Evolutionary conservation across 1,140 invertebrate genomes (phyloP).

Genomic region (Ptiloglossa arizonensis): DNA sequence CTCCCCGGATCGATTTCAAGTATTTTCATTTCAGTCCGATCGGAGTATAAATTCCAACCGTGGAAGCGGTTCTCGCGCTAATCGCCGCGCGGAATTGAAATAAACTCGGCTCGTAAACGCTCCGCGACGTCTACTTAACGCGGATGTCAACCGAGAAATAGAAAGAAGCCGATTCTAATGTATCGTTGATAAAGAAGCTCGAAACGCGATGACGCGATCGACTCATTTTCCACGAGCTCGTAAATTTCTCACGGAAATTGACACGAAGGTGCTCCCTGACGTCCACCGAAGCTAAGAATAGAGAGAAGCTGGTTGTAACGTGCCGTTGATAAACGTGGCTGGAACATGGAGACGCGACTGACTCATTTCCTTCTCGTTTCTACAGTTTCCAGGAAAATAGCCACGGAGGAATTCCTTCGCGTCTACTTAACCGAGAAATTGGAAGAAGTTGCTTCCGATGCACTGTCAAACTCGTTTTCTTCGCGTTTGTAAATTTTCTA

Average conservation of each 20-base stretch:
- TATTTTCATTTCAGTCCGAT: no score
- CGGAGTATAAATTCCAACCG: not conserved
- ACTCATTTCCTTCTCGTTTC: no score
- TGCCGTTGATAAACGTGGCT: no score
- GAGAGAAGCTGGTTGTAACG: no score
- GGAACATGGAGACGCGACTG: no score
- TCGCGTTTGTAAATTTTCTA: no score
- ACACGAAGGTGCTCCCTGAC: constrained; percentile 91
- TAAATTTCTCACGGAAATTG: constrained; percentile 89
- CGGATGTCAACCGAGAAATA: constrained; percentile 6
- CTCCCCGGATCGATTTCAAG: constrained; percentile 20
- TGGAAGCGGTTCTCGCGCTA: not conserved
- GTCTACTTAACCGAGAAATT: no score
- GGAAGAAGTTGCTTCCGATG: no score
- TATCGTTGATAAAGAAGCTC: constrained; percentile 40
- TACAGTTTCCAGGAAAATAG: no score
- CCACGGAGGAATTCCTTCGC: no score
- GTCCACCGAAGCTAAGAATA: no score
- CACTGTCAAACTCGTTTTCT: no score
- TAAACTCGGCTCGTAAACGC: constrained; percentile 38
- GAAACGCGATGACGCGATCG: not conserved
- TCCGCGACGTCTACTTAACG: not conserved
- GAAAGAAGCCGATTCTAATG: constrained; percentile 34
- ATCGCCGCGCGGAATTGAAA: not conserved
- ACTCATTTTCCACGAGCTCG: constrained; percentile 1